A percentile compares a stretch with the other conserved stretches of the same genome.
These are phyloP conservation scores for Ectemnius cavifrons DNA, from an alignment of 2,888 invertebrate species.

Conservation along the genomic window DNA sequence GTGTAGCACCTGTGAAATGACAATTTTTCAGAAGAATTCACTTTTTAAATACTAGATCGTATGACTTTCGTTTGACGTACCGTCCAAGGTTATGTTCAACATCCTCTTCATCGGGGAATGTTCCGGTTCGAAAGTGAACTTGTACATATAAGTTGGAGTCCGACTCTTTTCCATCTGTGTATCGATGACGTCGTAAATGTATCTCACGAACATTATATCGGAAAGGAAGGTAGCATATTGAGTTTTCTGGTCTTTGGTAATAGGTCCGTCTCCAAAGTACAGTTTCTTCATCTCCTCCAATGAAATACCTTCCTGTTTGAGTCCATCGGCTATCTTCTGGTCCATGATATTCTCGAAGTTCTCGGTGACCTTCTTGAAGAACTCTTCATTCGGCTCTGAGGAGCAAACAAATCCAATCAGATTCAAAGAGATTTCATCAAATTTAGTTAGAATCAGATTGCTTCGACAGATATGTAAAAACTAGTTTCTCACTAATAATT, in stretches of 20 bases:
- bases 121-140: conserved; percentile 63
- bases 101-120: conserved; percentile 48
- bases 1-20: conserved; percentile 53
- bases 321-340: not conserved
- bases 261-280: conserved; percentile 61
- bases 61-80: conserved; percentile 59
- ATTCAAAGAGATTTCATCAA: not conserved
- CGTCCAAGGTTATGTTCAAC: conserved; percentile 50
- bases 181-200: conserved; percentile 58
- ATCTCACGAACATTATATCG: conserved; percentile 61
- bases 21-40: not conserved
- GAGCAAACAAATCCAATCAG: too few relatives aligned
- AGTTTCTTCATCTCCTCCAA: conserved; percentile 51
- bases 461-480: not conserved
- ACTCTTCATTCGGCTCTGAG: not conserved
- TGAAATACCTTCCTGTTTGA: conserved; percentile 42
- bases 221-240: conserved; percentile 54
- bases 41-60: conserved; percentile 34
- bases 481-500: not conserved
- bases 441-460: not conserved
- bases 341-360: conserved; percentile 45
- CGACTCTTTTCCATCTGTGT: conserved; percentile 47
- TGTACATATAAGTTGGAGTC: conserved; percentile 64
- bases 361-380: conserved; percentile 36
- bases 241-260: conserved; percentile 36